Evolutionary conservation across 2,888 invertebrate genomes (phyloP).

Genomic region (Caenorhabditis zanzibari): DNA sequence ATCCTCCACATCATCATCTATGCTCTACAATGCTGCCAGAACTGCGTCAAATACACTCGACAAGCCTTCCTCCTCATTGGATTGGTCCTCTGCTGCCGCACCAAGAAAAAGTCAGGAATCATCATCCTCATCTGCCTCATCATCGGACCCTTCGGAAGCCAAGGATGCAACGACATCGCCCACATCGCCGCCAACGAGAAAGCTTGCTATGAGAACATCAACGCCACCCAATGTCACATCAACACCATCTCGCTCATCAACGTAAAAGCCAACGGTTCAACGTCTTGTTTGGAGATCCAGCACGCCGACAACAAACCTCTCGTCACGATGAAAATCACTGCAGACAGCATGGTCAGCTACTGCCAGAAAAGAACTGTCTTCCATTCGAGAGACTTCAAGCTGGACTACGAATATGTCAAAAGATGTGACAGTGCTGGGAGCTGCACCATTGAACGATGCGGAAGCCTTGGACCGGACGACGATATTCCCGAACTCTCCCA

Average conservation of each 20-base stretch:
- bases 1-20: too few species aligned
- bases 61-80: too few species aligned
- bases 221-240: neutral
- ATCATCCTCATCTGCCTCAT: too few species aligned
- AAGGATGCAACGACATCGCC: conserved; percentile 1
- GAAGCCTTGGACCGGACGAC: neutral
- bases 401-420: conserved; percentile 16
- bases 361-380: conserved; percentile 9
- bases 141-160: too few species aligned
- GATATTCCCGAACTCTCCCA: conserved; percentile 33
- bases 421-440: conserved; percentile 34
- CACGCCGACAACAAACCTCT: neutral
- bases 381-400: conserved; percentile 18
- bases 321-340: conserved; percentile 1
- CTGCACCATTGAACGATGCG: conserved; percentile 24
- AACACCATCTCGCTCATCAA: conserved; percentile 13
- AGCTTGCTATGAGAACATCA: neutral
- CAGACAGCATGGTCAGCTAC: neutral
- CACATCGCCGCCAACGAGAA: neutral
- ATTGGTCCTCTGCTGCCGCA: too few species aligned
- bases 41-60: too few species aligned
- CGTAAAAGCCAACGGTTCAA: neutral
- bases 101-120: too few species aligned
- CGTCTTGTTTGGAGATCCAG: neutral
- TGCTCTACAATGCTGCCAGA: too few species aligned